Evolutionary conservation across 2,113 vertebrate species (phyloP).

Genomic region (Gnathochromis pfefferi): DNA sequence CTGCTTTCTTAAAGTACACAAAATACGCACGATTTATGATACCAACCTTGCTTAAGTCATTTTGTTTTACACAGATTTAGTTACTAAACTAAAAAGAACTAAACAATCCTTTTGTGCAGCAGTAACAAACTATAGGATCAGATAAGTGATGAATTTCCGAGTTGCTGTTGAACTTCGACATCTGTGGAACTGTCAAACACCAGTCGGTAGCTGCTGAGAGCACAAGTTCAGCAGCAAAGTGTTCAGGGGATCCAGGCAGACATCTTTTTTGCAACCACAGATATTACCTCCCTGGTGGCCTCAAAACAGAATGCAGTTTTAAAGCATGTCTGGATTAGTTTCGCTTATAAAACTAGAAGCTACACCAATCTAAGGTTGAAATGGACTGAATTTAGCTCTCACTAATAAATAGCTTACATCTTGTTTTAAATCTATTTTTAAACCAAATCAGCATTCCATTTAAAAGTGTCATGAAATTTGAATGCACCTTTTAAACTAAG

Average conservation of each 20-base stretch:
- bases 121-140: background rate
- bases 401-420: background rate
- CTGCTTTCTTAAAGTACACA: background rate
- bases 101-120: background rate
- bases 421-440: background rate
- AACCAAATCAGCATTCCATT: background rate
- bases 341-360: background rate
- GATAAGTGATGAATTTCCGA: background rate
- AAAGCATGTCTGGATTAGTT: background rate
- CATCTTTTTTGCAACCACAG: background rate
- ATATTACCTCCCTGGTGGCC: background rate
- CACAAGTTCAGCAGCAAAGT: background rate
- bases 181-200: background rate
- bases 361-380: background rate
- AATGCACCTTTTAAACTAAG: background rate
- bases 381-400: background rate
- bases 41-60: background rate
- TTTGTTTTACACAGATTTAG: background rate
- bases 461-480: background rate
- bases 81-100: background rate
- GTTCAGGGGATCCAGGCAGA: background rate
- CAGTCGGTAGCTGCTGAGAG: background rate
- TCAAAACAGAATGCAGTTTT: background rate
- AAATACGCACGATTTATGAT: background rate
- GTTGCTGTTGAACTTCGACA: background rate